phyloP scores from a whole-genome alignment of 2,113 vertebrate species.

The Onychostruthus taczanowskii region DNA sequence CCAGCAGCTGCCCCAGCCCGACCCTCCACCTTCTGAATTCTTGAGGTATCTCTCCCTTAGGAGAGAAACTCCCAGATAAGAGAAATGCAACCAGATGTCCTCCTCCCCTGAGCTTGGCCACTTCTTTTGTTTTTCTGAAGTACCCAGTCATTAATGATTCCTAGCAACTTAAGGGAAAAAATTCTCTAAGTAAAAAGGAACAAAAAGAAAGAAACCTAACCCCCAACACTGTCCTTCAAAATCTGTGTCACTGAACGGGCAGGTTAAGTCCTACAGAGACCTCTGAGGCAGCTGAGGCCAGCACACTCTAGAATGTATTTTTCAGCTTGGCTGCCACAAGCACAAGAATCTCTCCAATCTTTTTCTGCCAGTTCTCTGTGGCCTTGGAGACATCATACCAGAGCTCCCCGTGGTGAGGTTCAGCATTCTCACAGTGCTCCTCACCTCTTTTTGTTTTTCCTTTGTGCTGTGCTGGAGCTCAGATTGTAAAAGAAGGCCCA shows the following conservation, averaged over 20 bases:
- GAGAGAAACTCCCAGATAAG: not conserved
- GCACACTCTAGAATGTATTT: conserved; percentile 83
- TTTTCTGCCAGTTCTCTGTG: conserved; percentile 92
- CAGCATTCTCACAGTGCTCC: conserved; percentile 88
- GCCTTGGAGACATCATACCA: conserved; percentile 94
- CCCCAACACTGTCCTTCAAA: not conserved
- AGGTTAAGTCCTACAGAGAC: not conserved
- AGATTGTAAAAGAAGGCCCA: conserved; percentile 97
- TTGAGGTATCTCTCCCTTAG: not conserved
- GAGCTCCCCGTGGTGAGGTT: conserved; percentile 89
- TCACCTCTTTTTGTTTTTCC: conserved; percentile 89
- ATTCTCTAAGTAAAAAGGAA: not conserved
- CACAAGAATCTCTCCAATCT: conserved; percentile 86
- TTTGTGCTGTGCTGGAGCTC: conserved; percentile 93
- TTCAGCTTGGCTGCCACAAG: conserved; percentile 87
- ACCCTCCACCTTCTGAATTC: not conserved
- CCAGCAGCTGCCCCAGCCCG: not conserved
- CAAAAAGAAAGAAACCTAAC: not conserved
- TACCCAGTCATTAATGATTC: not conserved
- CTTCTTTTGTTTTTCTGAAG: not conserved
- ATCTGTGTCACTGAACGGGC: not conserved
- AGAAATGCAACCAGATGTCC: not conserved
- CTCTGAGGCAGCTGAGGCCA: not conserved
- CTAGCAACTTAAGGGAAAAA: not conserved
- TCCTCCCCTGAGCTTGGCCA: not conserved